These are phyloP conservation scores for Actias luna DNA, from an alignment of 2,888 invertebrate genomes.

Conservation along the genomic window DNA sequence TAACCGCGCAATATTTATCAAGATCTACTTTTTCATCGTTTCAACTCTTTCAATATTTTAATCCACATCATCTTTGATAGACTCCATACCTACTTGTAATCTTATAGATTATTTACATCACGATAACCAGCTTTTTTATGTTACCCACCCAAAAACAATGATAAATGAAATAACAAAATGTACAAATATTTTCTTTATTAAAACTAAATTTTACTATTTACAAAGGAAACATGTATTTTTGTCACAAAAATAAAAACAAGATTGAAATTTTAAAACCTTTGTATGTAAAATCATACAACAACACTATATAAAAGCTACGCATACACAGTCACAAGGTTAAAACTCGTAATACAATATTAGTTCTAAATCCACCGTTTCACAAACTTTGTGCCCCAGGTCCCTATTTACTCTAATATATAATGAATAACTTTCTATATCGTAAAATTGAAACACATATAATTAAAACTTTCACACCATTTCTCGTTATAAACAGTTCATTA, in stretches of 20 bases:
- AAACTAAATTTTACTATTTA: slow-evolving; percentile 18
- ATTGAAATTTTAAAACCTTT: neutral
- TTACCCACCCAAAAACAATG: too few relatives aligned
- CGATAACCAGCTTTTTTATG: too few relatives aligned
- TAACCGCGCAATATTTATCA: too few relatives aligned
- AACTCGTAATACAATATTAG: slow-evolving; percentile 1
- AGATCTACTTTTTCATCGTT: too few relatives aligned
- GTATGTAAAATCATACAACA: neutral
- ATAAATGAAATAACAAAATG: slow-evolving; percentile 21
- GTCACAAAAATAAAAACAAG: slow-evolving; percentile 1
- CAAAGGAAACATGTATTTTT: slow-evolving; percentile 18
- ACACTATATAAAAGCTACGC: neutral
- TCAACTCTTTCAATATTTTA: too few relatives aligned
- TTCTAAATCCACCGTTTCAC: neutral
- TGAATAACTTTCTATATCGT: too few relatives aligned
- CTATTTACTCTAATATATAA: too few relatives aligned
- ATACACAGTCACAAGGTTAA: slow-evolving; percentile 17
- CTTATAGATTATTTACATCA: too few relatives aligned
- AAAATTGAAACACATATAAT: neutral
- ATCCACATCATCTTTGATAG: too few relatives aligned
- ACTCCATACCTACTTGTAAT: too few relatives aligned
- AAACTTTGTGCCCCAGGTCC: neutral
- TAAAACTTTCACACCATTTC: neutral
- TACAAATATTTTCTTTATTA: slow-evolving; percentile 21
- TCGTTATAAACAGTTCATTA: neutral